Base-by-base conservation (phyloP, 2,113 vertebrate species). In the Glaucomys volans region DNA sequence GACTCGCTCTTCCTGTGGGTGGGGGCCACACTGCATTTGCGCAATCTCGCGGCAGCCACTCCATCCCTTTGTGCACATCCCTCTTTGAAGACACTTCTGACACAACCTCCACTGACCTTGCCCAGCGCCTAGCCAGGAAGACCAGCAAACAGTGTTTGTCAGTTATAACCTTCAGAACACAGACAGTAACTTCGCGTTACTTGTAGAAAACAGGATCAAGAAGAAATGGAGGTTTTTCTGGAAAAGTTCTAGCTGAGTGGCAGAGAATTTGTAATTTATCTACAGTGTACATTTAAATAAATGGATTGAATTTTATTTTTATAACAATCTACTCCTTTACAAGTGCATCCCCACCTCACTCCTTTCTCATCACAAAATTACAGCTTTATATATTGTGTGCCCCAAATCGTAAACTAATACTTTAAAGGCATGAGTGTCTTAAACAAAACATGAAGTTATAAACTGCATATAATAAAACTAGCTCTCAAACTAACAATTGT, bases 121-220 rank as follows among this genome's bases (percentile, higher is more conserved):
- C 99, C 32, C 99, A 99, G 98, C 99, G 99, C 98, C 98, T 98
- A 99, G 99, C 99, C 96, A 99, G 99, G 99, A 99, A 99, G 99
- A 99, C 99, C 6, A 99, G 99, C 98, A 99, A 99, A 93, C 99
- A 99, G 98, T 99, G 66, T 99, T 99, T 98, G 99, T 99, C 97
- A 99, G 99, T 97, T 99, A 99, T 97, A 99, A 99, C 80, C 98
- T 99, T 72, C 99, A 99, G 5, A 98, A 98, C 95, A 99, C 99
- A 0, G 99, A 99, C 98, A 98, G 98, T 95, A 99, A 89, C 97
- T 98, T 99, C 80, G 97, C 99, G 32, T 98, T 99, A 22, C 98
- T 99, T 47, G 99, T 99, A 98, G 99, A 99, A 98, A 99, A 99
- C 98, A 98, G 99, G 91, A 99, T 99, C 98, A 99, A 99, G 92